Base-by-base conservation (phyloP, 1,140 invertebrate species). In the Apis cerana region DNA sequence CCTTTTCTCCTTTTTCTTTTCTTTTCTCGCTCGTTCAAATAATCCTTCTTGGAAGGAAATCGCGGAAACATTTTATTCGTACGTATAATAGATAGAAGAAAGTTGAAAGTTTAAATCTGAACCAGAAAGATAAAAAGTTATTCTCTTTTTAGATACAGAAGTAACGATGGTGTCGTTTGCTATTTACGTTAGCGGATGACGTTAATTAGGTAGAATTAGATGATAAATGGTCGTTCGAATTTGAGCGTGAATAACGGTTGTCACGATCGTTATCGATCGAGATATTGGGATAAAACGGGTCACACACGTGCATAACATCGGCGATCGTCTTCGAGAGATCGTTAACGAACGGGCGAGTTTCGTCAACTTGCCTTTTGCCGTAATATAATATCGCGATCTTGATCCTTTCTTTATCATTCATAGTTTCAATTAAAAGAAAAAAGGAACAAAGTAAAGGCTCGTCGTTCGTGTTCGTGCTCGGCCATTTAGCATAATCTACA, bases 161-260 rank as follows among this genome's bases (percentile, higher is more conserved):
- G n/a, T 3, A 21, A 33, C 56, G 33, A 48, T 21, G 17, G 21
- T 50, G 58, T 52, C 27, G 52, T 54, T 43, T 52, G 4, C 13
- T 33, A 33, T 48, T 23, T 84, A 67, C 2, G 3, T 2, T n/a
- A 59, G 48, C 69, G 77, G 78, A 84, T 77, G 82, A 87, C 71
- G 59, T 52, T 78, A 77, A 82, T 79, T 87, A 70, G 80, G 61
- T 56, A 64, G 75, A 88, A 87, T 87, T 87, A 85, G 65, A 82
- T 56, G 62, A 75, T 70, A 64, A 61, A 23, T 9, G 48, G 23
- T 62, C 59, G 72, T 67, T 76, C 27, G 62, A 85, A 78, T 88
- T 88, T 61, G 23, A 72, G 48, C 13, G 68, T 64, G 79, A 75
- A 56, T 84, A 81, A 87, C 74, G 58, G 77, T 87, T 75, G 83